phyloP scores from a whole-genome alignment of 2,797 vertebrate species.

The Vultur gryphus region DNA sequence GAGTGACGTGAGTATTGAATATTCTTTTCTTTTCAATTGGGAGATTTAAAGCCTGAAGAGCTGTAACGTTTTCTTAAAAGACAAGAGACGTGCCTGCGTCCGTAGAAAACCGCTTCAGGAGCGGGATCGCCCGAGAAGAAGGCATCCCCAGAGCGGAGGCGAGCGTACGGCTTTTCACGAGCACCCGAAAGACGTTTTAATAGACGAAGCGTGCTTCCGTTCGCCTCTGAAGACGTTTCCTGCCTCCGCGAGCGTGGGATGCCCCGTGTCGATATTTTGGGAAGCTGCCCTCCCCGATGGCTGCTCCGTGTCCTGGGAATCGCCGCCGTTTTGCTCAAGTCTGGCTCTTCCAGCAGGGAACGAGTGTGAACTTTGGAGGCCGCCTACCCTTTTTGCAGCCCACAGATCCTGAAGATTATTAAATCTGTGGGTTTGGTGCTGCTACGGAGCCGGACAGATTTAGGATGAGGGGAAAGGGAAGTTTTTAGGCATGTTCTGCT shows the following conservation, averaged over 20 bases:
- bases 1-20: neutral
- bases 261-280: neutral
- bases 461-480: neutral
- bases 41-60: neutral
- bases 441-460: neutral
- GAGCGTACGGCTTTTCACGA: neutral
- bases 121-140: no score
- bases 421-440: neutral
- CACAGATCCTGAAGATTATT: neutral
- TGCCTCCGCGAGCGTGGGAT: neutral
- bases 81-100: neutral
- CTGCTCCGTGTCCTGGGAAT: neutral
- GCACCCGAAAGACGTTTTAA: neutral
- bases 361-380: neutral
- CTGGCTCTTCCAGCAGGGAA: neutral
- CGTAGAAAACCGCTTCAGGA: neutral
- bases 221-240: no score
- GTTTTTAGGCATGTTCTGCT: neutral
- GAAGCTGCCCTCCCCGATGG: neutral
- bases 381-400: neutral
- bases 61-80: rapidly evolving
- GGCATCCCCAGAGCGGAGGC: neutral
- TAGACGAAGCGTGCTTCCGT: neutral
- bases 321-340: neutral
- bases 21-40: neutral